Conservation (phyloP, 2,113 vertebrate genomes). For the Anguilla japonica region DNA sequence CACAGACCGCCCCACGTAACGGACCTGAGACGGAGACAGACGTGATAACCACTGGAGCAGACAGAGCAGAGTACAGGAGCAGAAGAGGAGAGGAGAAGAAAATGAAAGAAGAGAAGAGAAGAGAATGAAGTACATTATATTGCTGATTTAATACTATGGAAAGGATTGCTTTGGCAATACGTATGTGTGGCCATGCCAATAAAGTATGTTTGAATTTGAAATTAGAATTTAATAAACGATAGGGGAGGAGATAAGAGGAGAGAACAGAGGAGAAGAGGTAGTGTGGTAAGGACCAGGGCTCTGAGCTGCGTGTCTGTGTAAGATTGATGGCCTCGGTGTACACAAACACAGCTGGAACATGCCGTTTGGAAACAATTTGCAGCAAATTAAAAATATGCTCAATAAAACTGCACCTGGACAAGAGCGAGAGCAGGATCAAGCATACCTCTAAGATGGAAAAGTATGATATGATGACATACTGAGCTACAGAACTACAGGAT, state of each 20-base stretch:
- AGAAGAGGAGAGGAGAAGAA: neutral
- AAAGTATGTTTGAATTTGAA: no score
- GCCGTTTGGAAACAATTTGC: neutral
- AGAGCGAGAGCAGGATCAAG: no score
- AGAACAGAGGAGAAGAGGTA: neutral
- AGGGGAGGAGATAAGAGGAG: neutral
- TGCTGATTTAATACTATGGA: no score
- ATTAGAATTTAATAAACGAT: neutral
- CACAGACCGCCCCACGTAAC: neutral
- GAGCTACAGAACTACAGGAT: neutral
- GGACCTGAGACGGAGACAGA: constrained; percentile 24
- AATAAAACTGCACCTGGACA: neutral
- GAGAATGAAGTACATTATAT: no score
- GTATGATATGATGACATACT: neutral
- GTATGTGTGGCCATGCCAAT: no score
- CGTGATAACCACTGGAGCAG: neutral
- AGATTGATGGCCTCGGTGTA: neutral
- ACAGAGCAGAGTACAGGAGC: neutral
- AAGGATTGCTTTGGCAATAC: no score
- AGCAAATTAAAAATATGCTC: neutral
- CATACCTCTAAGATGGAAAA: no score
- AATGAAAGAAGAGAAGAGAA: neutral
- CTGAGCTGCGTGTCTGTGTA: neutral
- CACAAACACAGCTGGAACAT: neutral
- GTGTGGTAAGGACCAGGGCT: neutral